Evolutionary conservation across 2,888 invertebrate species (phyloP).

Genomic region (Sussaba pulchella): DNA sequence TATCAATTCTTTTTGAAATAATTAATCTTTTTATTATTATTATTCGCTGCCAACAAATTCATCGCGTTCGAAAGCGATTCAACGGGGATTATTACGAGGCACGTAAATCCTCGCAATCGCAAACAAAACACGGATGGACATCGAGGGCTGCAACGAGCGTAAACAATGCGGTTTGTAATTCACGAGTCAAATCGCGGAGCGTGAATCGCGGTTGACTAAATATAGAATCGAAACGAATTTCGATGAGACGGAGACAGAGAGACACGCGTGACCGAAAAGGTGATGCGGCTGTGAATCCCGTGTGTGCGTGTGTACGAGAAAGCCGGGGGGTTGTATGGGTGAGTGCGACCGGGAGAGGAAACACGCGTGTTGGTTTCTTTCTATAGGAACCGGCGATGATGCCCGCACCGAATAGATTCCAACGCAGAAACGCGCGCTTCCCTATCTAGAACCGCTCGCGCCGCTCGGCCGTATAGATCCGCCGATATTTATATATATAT

Average conservation of each 20-base stretch:
- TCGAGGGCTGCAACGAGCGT: no score
- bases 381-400: not conserved
- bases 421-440: slow-evolving; percentile 48
- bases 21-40: no score
- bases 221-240: slow-evolving; percentile 1
- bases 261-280: not conserved
- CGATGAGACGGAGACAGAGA: slow-evolving; percentile 6
- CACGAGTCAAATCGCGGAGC: no score
- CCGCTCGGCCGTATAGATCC: slow-evolving; percentile 62
- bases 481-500: slow-evolving; percentile 34
- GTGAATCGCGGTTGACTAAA: no score
- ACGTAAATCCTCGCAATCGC: no score
- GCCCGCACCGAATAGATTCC: slow-evolving; percentile 29
- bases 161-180: no score
- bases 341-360: not conserved
- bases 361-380: slow-evolving; percentile 23
- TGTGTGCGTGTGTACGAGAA: not conserved
- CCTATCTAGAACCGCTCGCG: slow-evolving; percentile 33
- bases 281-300: not conserved
- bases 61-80: no score
- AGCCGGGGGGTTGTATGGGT: not conserved
- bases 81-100: no score
- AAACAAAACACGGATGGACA: no score
- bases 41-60: no score
- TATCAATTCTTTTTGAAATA: no score